phyloP scores from a whole-genome alignment of 2,113 vertebrate genomes.

The Collichthys lucidus region DNA sequence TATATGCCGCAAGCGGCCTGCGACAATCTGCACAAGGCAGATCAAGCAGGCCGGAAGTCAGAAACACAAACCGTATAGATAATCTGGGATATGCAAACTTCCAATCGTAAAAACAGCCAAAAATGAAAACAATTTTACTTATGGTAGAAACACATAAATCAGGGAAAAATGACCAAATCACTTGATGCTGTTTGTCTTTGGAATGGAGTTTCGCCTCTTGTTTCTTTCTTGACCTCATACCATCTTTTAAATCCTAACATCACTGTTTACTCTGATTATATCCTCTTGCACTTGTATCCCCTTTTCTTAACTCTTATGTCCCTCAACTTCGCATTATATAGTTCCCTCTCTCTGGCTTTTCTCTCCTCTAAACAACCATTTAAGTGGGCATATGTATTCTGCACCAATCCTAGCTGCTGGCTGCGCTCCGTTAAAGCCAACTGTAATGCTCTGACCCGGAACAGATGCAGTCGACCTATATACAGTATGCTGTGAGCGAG shows the following conservation, averaged over 20 bases:
- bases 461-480: conserved; percentile 74
- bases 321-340: conserved; percentile 11
- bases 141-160: no score
- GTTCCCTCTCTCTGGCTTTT: conserved; percentile 10
- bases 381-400: conserved; percentile 7
- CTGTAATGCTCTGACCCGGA: conserved; percentile 72
- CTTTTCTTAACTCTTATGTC: neutral
- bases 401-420: conserved; percentile 25
- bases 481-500: conserved; percentile 75
- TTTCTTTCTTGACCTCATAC: neutral
- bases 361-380: conserved; percentile 15
- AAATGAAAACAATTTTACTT: no score
- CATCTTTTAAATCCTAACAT: neutral
- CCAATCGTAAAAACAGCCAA: no score
- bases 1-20: no score
- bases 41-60: no score
- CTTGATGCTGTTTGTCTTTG: neutral
- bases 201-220: neutral
- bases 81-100: no score
- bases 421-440: conserved; percentile 56
- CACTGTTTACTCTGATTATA: conserved; percentile 1
- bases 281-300: neutral
- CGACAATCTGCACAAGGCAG: no score
- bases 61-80: no score
- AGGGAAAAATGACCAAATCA: neutral